Base-by-base conservation (phyloP, 1,140 invertebrate species). In the Ridgeia piscesae region DNA sequence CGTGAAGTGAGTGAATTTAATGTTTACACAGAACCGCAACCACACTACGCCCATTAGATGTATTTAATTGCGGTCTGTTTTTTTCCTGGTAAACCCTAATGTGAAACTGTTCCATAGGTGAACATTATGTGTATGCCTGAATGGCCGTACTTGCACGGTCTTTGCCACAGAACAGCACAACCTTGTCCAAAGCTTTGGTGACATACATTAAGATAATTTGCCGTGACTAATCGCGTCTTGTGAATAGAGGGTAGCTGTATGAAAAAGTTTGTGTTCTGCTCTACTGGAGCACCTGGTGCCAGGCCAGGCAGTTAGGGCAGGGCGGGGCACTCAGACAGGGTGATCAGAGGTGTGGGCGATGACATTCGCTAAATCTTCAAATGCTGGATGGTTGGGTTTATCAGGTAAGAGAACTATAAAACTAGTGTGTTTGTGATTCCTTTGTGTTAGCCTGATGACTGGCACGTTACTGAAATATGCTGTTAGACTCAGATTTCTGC, bases 121-220 rank as follows among this genome's bases (percentile, higher is more conserved):
- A 4, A 77, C 58, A 77, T 77, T 77, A 21, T 77, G 58, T 77
- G 58, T 2, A 8, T 17, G 58, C 14, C 58, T 77, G 14, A 21
- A 77, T 0, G 27, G 58, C 58, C 4, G 14, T 21, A 4, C 58
- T 77, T 17, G 4, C 58, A 77, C 58, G 27, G 58, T 9, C 58
- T 31, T 77, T 14, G 58, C 58, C 17, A 21, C 27, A 77, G 58
- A 77, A 77, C 58, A 77, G 58, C 11, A 31, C 8, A 11, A 42
- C 0, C 58, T 77, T 77, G 58, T 77, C 17, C 14, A 21, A 2
- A 4, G 58, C 2, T 77, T 77, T 2, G 4, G 27, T 77, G 58
- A 77, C 58, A 77, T 77, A 77, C 58, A 77, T 77, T 77, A 77
- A 77, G 58, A 77, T 77, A 77, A 77, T 77, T 77, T 77, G 58